These are phyloP conservation scores for Tragulus kanchil DNA, from an alignment of 2,113 vertebrate species.

Conservation along the genomic window DNA sequence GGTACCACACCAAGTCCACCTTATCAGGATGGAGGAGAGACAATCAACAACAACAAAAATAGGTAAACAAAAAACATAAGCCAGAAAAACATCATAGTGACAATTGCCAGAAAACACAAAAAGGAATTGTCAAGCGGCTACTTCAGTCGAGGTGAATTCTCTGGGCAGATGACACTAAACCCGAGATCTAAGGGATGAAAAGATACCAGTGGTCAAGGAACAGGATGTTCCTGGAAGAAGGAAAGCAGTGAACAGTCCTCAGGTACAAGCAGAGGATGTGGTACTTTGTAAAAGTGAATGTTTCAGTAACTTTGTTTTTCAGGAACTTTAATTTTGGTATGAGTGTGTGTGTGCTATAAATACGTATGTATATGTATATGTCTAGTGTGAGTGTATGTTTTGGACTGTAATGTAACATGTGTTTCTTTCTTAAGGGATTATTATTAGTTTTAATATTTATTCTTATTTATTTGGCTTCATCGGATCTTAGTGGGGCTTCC, in stretches of 20 bases:
- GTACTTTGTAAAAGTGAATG: neutral
- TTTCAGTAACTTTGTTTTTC: neutral
- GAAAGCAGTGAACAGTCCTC: neutral
- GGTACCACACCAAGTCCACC: neutral
- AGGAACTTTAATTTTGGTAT: neutral
- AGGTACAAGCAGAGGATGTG: neutral
- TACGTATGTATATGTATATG: neutral
- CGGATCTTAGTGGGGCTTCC: neutral
- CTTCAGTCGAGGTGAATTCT: neutral
- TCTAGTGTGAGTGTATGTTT: neutral
- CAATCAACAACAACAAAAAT: neutral
- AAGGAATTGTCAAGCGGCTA: neutral
- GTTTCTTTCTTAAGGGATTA: neutral
- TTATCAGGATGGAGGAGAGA: neutral
- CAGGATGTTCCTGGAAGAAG: neutral
- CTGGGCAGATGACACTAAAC: neutral
- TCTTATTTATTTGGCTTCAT: neutral
- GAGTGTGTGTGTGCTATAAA: neutral
- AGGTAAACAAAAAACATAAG: neutral
- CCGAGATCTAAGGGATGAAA: neutral
- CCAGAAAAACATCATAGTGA: neutral
- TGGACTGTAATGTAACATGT: neutral
- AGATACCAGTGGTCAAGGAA: neutral
- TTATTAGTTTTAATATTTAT: neutral
- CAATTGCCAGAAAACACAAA: neutral